Evolutionary conservation across 1,140 invertebrate genomes (phyloP), one percentile per base, ranked within the genome.

Genomic region (Papilio xuthus): DNA sequence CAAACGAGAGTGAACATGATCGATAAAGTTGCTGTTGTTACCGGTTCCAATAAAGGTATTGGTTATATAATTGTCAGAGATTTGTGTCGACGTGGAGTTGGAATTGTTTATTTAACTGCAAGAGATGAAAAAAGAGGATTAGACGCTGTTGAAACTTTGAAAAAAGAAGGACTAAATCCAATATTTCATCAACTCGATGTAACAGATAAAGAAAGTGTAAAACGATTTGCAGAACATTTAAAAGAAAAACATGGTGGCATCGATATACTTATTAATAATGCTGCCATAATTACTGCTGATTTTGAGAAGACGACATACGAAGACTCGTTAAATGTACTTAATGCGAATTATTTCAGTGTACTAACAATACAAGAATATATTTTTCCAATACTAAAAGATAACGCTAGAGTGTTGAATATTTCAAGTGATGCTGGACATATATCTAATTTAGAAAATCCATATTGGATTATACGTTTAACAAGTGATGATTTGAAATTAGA

Each of bases 221-320:
- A 94, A 18, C 86, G 80, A 12, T 94, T 97, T 53, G 86, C 91
- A 0, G 89, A 95, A 71, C 95, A 94, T 84, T 83, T 98, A 0
- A 92, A 95, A 85, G 80, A 94, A 50, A 95, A 93, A 32, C 95
- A 98, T 92, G 95, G 95, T 26, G 96, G 97, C 8, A 84, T 98
- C 2, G 97, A 98, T 94, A 88, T 98, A 32, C 89, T 98, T 1
- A 95, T 98, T 1, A 98, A 98, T 86, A 98, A 98, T 94, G 97
- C 97, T 77, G 97, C 95, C n/a, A 23, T 86, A 0, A 97, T 97
- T 74, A 95, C 95, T 50, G 96, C 94, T 84, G 95, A 95, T 78
- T 94, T 95, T 42, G 67, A 60, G 2, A 94, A 95, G 79, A 95
- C 96, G 6, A 95, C 96, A 80, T 86, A 89, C 23, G 93, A 95